Evolutionary conservation across 1,140 invertebrate species (phyloP).

Genomic region (Conus ventricosus): DNA sequence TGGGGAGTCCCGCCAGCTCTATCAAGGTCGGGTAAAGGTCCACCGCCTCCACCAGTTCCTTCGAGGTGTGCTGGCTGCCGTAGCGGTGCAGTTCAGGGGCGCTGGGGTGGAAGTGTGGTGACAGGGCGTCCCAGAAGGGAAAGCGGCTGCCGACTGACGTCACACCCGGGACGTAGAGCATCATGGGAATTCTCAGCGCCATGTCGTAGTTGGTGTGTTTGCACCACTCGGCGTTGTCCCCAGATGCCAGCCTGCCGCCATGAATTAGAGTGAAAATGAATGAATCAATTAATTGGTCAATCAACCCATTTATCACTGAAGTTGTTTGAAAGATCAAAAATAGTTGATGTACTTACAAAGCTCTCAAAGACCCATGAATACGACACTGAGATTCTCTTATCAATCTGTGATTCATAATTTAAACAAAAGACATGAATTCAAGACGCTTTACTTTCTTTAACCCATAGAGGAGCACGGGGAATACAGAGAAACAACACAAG

Average conservation of each 20-base stretch:
- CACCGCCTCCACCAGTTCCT: conserved; percentile 81
- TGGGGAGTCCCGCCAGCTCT: conserved; percentile 80
- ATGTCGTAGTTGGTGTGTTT: conserved; percentile 92
- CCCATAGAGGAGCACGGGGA: too few relatives aligned
- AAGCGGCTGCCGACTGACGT: conserved; percentile 31
- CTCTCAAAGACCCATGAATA: too few relatives aligned
- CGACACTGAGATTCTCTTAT: too few relatives aligned
- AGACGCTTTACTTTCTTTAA: too few relatives aligned
- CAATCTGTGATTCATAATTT: too few relatives aligned
- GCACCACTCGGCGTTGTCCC: conserved; percentile 90
- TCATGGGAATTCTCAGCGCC: conserved; percentile 84
- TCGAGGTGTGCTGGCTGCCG: neutral
- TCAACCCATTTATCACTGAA: neutral
- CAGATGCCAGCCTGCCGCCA: conserved; percentile 84
- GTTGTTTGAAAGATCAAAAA: too few relatives aligned
- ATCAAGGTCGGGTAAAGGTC: conserved; percentile 90
- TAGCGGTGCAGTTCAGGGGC: neutral
- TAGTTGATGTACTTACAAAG: too few relatives aligned
- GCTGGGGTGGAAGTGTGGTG: neutral
- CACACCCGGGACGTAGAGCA: conserved; percentile 81
- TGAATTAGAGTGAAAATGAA: conserved; percentile 35
- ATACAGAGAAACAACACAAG: too few relatives aligned
- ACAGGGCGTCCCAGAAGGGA: conserved; percentile 16
- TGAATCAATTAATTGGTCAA: neutral
- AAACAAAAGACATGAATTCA: too few relatives aligned